Evolutionary conservation across 1,140 invertebrate species (phyloP).

Genomic region (Sweltsa coloradensis): DNA sequence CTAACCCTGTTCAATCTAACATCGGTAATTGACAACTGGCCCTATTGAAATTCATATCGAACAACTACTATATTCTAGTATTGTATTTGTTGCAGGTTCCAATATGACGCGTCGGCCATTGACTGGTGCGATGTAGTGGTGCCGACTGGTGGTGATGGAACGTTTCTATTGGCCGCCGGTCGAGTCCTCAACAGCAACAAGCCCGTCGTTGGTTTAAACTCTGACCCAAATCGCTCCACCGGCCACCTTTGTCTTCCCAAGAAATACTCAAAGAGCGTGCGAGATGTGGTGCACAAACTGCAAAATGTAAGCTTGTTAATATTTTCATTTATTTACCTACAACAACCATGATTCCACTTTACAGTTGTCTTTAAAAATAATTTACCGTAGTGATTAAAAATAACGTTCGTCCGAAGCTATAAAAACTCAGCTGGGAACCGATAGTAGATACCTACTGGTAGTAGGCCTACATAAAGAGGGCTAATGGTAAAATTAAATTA

Average conservation of each 20-base stretch:
- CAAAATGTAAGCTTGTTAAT: conserved; percentile 42
- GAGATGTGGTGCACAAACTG: conserved; percentile 52
- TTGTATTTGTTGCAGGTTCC: conserved; percentile 43
- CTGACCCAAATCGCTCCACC: conserved; percentile 87
- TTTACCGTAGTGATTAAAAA: no score
- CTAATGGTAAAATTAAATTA: background rate
- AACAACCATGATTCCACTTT: no score
- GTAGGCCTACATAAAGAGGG: no score
- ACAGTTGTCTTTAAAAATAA: no score
- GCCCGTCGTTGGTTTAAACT: conserved; percentile 95
- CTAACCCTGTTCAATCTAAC: no score
- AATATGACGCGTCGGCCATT: conserved; percentile 58
- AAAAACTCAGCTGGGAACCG: no score
- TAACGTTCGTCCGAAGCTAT: background rate
- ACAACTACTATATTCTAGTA: no score
- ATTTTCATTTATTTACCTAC: conserved; percentile 15
- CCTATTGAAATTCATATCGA: no score
- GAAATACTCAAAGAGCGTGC: conserved; percentile 54
- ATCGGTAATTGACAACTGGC: no score
- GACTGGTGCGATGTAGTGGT: conserved; percentile 91
- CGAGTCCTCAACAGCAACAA: conserved; percentile 60
- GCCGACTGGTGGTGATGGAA: conserved; percentile 95
- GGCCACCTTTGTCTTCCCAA: conserved; percentile 83
- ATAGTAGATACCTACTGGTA: no score
- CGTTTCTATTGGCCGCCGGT: conserved; percentile 88